A percentile compares a stretch with the other conserved stretches of the same genome.
Conservation (phyloP, 2,113 vertebrate genomes). For the Trogon melanurus region DNA sequence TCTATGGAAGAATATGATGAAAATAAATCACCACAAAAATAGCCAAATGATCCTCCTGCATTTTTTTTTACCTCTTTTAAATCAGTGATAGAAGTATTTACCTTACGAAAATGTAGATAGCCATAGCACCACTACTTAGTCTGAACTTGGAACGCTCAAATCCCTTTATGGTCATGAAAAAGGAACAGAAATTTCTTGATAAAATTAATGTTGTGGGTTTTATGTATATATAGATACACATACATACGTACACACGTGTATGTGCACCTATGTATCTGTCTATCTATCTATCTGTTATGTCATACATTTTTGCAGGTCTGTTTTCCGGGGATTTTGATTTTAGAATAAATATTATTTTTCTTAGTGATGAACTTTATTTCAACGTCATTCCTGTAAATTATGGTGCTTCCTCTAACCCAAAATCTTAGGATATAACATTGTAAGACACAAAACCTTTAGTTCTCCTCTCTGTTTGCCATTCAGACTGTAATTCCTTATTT, state of each 20-base stretch:
- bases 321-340: not conserved
- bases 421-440: not conserved
- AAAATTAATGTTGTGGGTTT: not conserved
- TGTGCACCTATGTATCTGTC: not conserved
- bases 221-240: too few species aligned
- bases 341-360: not conserved
- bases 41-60: not conserved
- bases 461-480: not conserved
- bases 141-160: not conserved
- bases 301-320: not conserved
- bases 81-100: not conserved
- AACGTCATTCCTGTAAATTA: not conserved
- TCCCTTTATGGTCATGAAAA: not conserved
- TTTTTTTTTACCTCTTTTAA: not conserved
- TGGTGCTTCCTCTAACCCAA: not conserved
- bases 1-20: not conserved
- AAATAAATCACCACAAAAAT: not conserved
- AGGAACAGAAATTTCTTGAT: not conserved
- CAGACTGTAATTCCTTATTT: not conserved
- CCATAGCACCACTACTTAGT: not conserved
- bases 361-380: not conserved
- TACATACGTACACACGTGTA: not conserved
- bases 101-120: not conserved
- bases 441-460: not conserved
- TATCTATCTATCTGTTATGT: not conserved